Base-by-base conservation (phyloP, 2,113 vertebrate genomes). In the Sus scrofa region DNA sequence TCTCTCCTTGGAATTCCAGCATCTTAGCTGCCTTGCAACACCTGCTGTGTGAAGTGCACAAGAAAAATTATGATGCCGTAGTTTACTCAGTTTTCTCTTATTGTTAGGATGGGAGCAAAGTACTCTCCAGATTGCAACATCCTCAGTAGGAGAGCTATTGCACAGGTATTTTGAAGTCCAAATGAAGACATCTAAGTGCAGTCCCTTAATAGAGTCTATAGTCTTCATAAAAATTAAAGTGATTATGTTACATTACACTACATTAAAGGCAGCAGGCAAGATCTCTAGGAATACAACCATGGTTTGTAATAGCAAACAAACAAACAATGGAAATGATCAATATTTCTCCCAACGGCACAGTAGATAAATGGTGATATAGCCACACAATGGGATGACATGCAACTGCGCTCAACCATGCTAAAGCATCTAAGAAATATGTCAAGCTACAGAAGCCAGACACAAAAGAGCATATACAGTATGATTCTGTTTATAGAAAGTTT, bases 381-480 rank as follows among this genome's bases (percentile, higher is more conserved):
- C 24, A 22, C 22, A 14, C 32, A 39, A 27, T 9, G 63, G 70
- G 50, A 74, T 18, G 13, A 58, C 39, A 60, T 10, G 14, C 32
- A 20, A 20, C 34, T 4, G 4, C 18, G 32, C 4, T 13, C 39
- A 26, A 2, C 22, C 32, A 19, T 1, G 4, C 63, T 9, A 14
- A 39, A 37, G n/a, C 27, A 34, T 2, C 32, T 37, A 86, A 96
- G 74, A 34, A 70, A 2, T 1, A 11, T 8, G 32, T 22, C 50
- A 50, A 26, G 78, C 9, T 37, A 26, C 34, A 44, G 52, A 44
- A 89, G 62, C 65, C 32, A 63, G n/a, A 14, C 13, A 13, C n/a
- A 6, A 18, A 67, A 91, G 74, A 77, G 58, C 22, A 62, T 7
- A 3, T 6, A 8, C 52, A 14, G 34, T 22, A 0, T 19, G 73